Evolutionary conservation across 2,797 vertebrate genomes (phyloP).

Genomic region (Leptatherina wallacei): DNA sequence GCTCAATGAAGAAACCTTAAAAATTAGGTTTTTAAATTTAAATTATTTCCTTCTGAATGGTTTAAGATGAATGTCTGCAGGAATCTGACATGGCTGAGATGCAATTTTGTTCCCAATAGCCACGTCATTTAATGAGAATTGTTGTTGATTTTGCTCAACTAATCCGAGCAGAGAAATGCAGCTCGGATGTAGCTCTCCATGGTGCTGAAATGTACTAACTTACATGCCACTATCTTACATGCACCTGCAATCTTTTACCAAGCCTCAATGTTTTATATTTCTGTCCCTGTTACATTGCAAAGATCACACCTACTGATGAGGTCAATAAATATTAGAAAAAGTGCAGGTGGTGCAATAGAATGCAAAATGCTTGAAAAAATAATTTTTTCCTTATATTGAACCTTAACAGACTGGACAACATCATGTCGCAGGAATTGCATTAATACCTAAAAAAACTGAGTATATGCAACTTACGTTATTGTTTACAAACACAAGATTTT

Average conservation of each 20-base stretch:
- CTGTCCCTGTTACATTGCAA: neutral
- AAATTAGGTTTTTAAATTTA: too few species aligned
- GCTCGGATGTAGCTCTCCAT: constrained; percentile 1
- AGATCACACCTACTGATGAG: neutral
- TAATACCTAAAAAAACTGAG: too few species aligned
- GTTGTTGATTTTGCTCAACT: neutral
- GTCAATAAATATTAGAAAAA: neutral
- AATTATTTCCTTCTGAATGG: too few species aligned
- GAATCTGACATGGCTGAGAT: too few species aligned
- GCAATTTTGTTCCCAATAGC: neutral
- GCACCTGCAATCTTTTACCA: neutral
- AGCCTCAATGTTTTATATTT: neutral
- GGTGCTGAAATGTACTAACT: constrained; percentile 16
- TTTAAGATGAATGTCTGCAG: too few species aligned
- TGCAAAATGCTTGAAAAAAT: neutral
- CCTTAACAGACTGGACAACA: neutral
- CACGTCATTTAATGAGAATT: neutral
- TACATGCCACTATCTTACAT: neutral
- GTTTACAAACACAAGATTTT: neutral
- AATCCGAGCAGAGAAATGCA: neutral
- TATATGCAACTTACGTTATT: too few species aligned
- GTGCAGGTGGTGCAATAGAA: neutral
- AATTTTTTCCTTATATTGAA: too few species aligned
- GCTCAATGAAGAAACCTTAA: too few species aligned
- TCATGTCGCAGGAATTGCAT: neutral